Evolutionary conservation across 2,888 invertebrate genomes (phyloP), one percentile per base, ranked within the genome.

Genomic region (Mythimna loreyi): DNA sequence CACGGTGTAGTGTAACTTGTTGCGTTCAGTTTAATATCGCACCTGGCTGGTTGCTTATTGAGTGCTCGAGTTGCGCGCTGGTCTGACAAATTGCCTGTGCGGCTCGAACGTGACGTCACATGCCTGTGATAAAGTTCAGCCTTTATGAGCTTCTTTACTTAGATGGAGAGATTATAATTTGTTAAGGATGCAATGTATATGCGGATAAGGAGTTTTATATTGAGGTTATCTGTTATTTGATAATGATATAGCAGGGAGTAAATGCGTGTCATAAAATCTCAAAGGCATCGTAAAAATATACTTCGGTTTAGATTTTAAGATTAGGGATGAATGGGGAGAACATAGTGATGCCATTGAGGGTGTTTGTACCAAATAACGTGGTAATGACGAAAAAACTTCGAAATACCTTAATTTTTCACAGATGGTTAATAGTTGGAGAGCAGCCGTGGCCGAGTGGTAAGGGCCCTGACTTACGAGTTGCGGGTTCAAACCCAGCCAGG

Each of bases 11-110:
- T 40, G 55, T 60, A 67, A 83, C 83, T 83, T 84, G 83, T 83
- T 84, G 83, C 80, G 57, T 78, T 74, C 78, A 77, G 72, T 81
- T 83, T 85, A 83, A 83, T 83, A 85, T 83, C 77, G 60, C 85
- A 83, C 85, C 85, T 85, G 84, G 81, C 83, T 83, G 83, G 69
- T 58, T 73, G 66, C 80, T 75, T 84, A 84, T 84, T 84, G 85
- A 80, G 85, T 75, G 85, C 75, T 82, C 71, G 74, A 65, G 78
- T 57, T 73, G 82, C 67, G 73, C 85, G 67, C 78, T 74, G 71
- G 83, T 45, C 75, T 84, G 80, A 83, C 69, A 84, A 83, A 83
- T 84, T 84, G 75, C 64, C 55, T 79, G 55, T 50, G 68, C 52
- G 47, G 62, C 72, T 73, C 36, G 72, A 50, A 67, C 72, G 83